phyloP scores from a whole-genome alignment of 2,113 vertebrate species.

The Semnornis frantzii region DNA sequence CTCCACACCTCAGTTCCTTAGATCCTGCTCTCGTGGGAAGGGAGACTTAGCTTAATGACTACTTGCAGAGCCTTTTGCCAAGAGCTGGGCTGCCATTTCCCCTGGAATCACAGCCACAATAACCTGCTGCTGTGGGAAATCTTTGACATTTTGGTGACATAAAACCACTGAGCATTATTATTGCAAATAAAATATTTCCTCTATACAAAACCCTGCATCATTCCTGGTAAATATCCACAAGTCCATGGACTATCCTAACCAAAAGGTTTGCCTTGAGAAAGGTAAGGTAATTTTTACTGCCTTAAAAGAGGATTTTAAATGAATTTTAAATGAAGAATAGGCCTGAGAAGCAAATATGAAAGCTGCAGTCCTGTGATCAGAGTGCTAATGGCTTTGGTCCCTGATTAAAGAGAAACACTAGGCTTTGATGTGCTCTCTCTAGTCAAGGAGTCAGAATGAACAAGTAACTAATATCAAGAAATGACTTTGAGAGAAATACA shows the following conservation, averaged over 20 bases:
- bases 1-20: not conserved
- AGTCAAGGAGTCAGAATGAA: conserved; percentile 1
- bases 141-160: not conserved
- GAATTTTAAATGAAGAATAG: too few species aligned
- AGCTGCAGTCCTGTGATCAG: conserved; percentile 18
- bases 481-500: not conserved
- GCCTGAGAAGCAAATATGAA: conserved; percentile 4
- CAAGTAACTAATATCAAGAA: conserved; percentile 12
- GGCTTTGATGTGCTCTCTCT: conserved; percentile 48
- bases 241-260: not conserved
- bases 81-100: not conserved
- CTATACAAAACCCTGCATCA: not conserved
- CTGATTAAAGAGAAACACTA: conserved; percentile 52
- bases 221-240: not conserved
- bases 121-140: not conserved
- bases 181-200: not conserved
- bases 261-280: conserved; percentile 14
- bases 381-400: conserved; percentile 17
- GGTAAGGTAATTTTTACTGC: not conserved
- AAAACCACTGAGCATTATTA: not conserved
- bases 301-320: conserved; percentile 1
- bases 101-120: not conserved
- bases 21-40: not conserved
- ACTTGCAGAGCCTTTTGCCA: not conserved
- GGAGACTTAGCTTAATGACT: not conserved